Base-by-base conservation (phyloP, 2,113 vertebrate genomes). In the Epinephelus lanceolatus region DNA sequence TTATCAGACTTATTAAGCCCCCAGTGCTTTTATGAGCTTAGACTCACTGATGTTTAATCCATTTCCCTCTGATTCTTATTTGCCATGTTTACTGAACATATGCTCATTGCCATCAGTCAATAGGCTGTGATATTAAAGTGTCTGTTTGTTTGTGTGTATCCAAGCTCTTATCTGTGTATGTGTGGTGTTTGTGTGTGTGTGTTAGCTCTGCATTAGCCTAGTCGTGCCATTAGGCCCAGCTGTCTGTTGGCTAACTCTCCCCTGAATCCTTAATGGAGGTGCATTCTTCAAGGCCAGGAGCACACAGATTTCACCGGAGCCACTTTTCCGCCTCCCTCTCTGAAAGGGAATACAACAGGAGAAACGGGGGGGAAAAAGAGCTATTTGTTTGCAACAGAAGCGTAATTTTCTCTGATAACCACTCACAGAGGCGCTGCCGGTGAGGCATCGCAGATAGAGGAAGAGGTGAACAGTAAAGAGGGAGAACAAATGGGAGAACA, bases 221-320 rank as follows among this genome's bases (percentile, higher is more conserved):
- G 45, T 62, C 21, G 10, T 88, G 69, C 87, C 82, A 82, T 93
- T 81, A 90, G 84, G 69, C 72, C 85, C 86, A 90, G 68, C 86
- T 90, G 89, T 87, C 81, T 82, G 86, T 74, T 88, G 76, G 84
- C 84, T 71, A 83, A 70, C 82, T 81, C 84, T 69, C 76, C 67
- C 67, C 69, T 85, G 90, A 89, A 91, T 94, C 80, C 88, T 59
- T 89, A 90, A 93, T 90, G 86, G 83, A 90, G 72, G 71, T 52
- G 65, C 87, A 60, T 89, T 90, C 84, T 91, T 85, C 73, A 84
- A 71, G 81, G 67, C 86, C 78, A 27, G 61, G 61, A 87, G 70
- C 56, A 27, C 49, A 56, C 45, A 18, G 72, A 84, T 85, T 83
- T 89, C 68, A 61, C 75, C 45, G 52, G 25, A 73, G 68, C 57